These are phyloP conservation scores for Sebastes vulpes DNA, from an alignment of 2,797 vertebrate genomes.

Conservation along the genomic window DNA sequence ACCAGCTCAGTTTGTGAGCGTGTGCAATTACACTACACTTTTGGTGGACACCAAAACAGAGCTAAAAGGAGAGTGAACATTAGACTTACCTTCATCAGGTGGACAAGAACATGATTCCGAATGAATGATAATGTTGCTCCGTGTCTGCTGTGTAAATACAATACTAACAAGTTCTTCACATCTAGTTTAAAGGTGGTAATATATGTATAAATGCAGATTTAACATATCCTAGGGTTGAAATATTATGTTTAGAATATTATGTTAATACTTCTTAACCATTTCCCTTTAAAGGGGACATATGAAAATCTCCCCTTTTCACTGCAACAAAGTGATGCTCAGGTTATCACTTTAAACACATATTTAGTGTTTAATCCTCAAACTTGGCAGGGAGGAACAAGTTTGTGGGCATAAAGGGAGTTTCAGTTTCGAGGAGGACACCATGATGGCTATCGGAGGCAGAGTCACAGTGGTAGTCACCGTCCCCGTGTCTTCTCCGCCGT, in stretches of 20 bases:
- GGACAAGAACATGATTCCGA: neutral
- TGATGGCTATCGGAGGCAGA: slow-evolving; percentile 11
- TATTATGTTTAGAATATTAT: neutral
- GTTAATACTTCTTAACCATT: neutral
- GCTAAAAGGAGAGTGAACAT: neutral
- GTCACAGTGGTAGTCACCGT: neutral
- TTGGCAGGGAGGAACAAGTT: neutral
- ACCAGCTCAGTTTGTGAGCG: neutral
- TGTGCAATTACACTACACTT: neutral
- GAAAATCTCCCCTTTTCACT: too few species aligned
- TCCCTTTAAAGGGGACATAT: neutral
- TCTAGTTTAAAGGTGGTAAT: neutral
- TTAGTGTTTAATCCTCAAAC: neutral
- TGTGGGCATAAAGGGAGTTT: neutral
- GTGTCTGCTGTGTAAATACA: neutral
- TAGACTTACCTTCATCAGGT: too few species aligned
- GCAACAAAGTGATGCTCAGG: neutral
- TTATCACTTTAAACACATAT: neutral
- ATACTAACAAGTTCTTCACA: neutral
- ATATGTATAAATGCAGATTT: neutral
- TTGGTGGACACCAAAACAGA: neutral
- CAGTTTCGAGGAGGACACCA: neutral
- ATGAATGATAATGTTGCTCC: neutral
- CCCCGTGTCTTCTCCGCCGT: neutral
- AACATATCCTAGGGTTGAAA: neutral